Percentiles rank a stretch among this genome's conserved stretches.
These are phyloP conservation scores for Plebejus anna DNA, from an alignment of 2,888 invertebrate genomes.

Conservation along the genomic window DNA sequence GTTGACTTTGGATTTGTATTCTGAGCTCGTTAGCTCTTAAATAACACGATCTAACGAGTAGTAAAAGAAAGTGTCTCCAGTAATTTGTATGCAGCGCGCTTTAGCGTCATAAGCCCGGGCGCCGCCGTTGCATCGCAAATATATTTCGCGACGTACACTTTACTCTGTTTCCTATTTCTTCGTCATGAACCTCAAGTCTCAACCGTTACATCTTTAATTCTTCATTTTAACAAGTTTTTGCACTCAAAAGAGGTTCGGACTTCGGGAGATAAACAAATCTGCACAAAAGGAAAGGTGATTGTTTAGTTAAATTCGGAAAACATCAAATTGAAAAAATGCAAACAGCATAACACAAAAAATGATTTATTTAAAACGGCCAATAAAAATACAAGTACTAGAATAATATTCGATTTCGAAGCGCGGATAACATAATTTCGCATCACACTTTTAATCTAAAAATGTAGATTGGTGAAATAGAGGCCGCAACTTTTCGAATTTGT, in stretches of 20 bases:
- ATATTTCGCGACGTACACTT: conserved; percentile 19
- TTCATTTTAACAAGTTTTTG: background rate
- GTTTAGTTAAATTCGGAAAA: too few species aligned
- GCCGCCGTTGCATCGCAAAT: conserved; percentile 62
- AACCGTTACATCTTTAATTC: background rate
- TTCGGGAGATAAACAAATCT: background rate
- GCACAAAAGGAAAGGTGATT: background rate
- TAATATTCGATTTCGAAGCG: background rate
- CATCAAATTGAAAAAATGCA: background rate
- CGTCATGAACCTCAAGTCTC: background rate
- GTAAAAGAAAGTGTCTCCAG: conserved; percentile 60
- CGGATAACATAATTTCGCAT: conserved; percentile 1
- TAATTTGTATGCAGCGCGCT: conserved; percentile 64
- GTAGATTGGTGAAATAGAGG: conserved; percentile 20
- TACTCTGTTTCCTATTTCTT: background rate
- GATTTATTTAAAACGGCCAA: background rate
- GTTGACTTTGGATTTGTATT: conserved; percentile 33
- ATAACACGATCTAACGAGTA: conserved; percentile 53
- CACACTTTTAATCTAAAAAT: conserved; percentile 23
- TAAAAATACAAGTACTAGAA: background rate
- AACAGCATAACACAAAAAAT: background rate
- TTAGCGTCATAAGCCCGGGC: conserved; percentile 57
- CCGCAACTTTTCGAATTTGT: conserved; percentile 7
- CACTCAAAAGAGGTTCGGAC: background rate
- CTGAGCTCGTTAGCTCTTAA: conserved; percentile 44